Evolutionary conservation across 2,113 vertebrate species (phyloP), one percentile per base, ranked within the genome.

Genomic region (Indicator maculatus): DNA sequence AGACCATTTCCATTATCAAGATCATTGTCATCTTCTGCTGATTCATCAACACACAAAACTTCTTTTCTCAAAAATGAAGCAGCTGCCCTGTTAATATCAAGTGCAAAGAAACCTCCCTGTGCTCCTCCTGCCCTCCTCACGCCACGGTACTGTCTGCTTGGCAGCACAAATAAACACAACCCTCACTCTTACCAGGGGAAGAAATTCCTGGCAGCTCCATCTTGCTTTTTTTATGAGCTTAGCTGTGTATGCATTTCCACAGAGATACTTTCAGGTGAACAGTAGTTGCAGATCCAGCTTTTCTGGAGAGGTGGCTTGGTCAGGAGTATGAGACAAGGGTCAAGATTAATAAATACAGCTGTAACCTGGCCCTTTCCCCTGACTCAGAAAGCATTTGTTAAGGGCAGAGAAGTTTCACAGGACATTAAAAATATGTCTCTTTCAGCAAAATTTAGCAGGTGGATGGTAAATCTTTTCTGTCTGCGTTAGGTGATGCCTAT

Each of bases 331-430:
- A 89, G 44, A 47, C 24, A 36, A 24, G 45, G 71, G 73, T 95
- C 74, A 94, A 73, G 66, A 84, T 87, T 86, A 69, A 90, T 90
- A 88, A 96, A 93, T 88, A 83, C 59, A 93, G 47, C 86, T 95
- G 77, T 89, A 79, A 77, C 27, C 26, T 78, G 31, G n/a, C 90
- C n/a, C 47, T 76, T 79, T 94, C 89, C 64, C 58, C 78, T 82
- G 67, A 45, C 31, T 82, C 33, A 50, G 63, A 86, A 95, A 86
- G 50, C 23, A 67, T 86, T 91, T 66, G 17, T 61, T 92, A 53
- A 80, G 81, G 56, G 52, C 63, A 95, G 50, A 94, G 47, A 26
- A 80, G 63, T 45, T 96, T 90, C 41, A 88, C 19, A 89, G 58
- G 21, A 60, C 3, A 5, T 66, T 38, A 76, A 84, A 94, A 58